Evolutionary conservation across 1,140 invertebrate genomes (phyloP).

Genomic region (Hydropsyche tenuis): DNA sequence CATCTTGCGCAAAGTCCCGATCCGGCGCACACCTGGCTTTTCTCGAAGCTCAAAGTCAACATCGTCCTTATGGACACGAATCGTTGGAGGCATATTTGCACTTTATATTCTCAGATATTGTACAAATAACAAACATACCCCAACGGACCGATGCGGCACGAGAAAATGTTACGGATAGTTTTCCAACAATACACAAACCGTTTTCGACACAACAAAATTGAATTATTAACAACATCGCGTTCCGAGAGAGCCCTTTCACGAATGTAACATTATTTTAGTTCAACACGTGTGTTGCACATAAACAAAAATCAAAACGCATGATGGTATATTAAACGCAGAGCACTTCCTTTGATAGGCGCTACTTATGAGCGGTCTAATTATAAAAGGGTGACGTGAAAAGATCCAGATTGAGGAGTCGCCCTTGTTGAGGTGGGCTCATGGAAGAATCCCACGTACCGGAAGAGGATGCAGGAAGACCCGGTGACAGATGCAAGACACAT

Average conservation of each 20-base stretch:
- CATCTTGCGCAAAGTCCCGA: slow-evolving; percentile 46
- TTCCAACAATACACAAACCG: no score
- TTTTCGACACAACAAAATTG: slow-evolving; percentile 16
- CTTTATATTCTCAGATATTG: not conserved
- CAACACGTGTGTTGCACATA: not conserved
- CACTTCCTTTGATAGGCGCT: slow-evolving; percentile 2
- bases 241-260: slow-evolving; percentile 3
- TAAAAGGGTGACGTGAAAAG: not conserved
- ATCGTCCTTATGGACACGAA: not conserved
- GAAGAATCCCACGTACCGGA: slow-evolving; percentile 30
- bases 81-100: not conserved
- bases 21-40: slow-evolving; percentile 40
- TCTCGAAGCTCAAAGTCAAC: not conserved
- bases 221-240: not conserved
- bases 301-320: slow-evolving; percentile 1
- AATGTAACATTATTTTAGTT: slow-evolving; percentile 1
- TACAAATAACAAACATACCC: not conserved
- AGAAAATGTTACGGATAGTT: no score
- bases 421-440: slow-evolving; percentile 5
- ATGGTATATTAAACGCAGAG: not conserved
- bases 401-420: slow-evolving; percentile 2
- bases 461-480: slow-evolving; percentile 37
- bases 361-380: slow-evolving; percentile 7
- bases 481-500: slow-evolving; percentile 48
- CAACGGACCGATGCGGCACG: no score